Evolutionary conservation across 2,888 invertebrate genomes (phyloP), one percentile per base, ranked within the genome.

Genomic region (Galerucella pusilla): DNA sequence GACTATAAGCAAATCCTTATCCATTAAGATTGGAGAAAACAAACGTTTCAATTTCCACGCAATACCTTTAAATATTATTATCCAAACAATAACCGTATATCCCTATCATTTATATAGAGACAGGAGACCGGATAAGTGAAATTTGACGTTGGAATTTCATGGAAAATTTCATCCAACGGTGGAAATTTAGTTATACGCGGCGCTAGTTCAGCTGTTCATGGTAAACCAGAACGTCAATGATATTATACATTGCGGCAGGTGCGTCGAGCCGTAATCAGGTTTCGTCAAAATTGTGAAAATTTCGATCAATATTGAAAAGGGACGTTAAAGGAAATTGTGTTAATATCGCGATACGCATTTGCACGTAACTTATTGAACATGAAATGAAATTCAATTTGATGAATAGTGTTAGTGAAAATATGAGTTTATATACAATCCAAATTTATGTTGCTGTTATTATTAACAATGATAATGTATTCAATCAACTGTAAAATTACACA

Each of bases 241-340:
- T 82, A 81, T 81, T 80, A 82, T 66, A 65, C 46, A 66, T 70
- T 75, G 80, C 75, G 81, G 79, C 81, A 82, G 82, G 81, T 82
- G 80, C 76, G 77, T 71, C 46, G 64, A 20, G 67, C 49, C 60
- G 25, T 72, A 72, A 72, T 72, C 66, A 67, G 35, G 66, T 72
- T 72, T 60, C 46, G 59, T 64, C 42, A 65, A 65, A 65, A 65
- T 57, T 71, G 71, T 35, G 35, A 20, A 42, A 46, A 63, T 49
- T 25, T 42, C 66, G 60, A 72, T 72, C 72, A 63, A 72, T 66
- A 67, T 72, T 66, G 59, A 42, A 72, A 66, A 52, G 42, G 72
- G 60, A 69, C 52, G 63, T 63, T 52, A 16, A 64, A 71, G 64
- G 63, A 70, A 71, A 71, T 71, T 71, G 52, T 16, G 71, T 49